Base-by-base conservation (phyloP, 2,797 vertebrate species). In the Hirundo rustica region DNA sequence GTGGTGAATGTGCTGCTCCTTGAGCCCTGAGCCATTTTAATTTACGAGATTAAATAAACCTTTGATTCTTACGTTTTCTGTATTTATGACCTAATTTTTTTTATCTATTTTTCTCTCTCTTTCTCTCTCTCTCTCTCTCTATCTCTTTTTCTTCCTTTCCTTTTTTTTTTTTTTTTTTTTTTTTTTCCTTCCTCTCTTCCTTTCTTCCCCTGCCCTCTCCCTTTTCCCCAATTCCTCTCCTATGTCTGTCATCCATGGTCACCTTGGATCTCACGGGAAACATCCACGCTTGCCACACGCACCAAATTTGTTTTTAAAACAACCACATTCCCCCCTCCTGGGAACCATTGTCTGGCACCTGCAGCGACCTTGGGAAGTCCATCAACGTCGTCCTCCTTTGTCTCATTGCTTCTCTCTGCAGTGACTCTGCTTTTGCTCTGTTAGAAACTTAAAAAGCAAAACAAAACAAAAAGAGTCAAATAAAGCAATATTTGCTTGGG, bases 31-130 rank as follows among this genome's bases (percentile, higher is more conserved):
- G 92, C 96, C 95, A 75, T 89, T 97, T 98, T 97, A 97, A 98
- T 98, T 98, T 98, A 98, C 95, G 8, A 96, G 96, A 96, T 96
- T 97, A 97, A 97, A 96, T 92, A 98, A 97, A 97, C 96, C 96
- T 98, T 99, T 95, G 98, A 97, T 98, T 98, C 98, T 98, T 98
- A 98, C 93, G 96, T 98, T 99, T 98, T 99, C 98, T 98, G 95
- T 98, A 98, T 99, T 99, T 99, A 98, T 99, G 99, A 99, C 98
- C 98, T 99, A 98, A 98, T 98, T 98, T 98, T 99, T 98, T 98
- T 98, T 97, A 98, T 98, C 98, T 98, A 98, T 98, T 98, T 97
- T 96, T 98, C 95, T 97, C 95, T 97, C 81, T 97, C 85, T 75
- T 1, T 78, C 7, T 78, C 34, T 85, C 18, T 75, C 36, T 74